Base-by-base conservation (phyloP, 1,140 invertebrate genomes). In the Arion vulgaris region DNA sequence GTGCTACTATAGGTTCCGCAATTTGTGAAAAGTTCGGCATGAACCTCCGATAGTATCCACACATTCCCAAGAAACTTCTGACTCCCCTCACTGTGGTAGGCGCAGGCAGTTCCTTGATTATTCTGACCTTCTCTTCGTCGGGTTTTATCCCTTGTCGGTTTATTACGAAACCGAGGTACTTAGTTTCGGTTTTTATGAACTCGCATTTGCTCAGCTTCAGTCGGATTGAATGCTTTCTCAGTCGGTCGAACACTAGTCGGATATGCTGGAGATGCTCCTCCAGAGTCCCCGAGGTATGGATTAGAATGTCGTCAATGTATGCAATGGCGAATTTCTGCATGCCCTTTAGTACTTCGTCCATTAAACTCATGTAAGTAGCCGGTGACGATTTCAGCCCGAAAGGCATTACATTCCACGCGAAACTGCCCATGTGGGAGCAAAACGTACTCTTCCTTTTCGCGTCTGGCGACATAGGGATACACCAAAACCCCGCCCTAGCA, bases 11-110 rank as follows among this genome's bases (percentile, higher is more conserved):
- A 5, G 68, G 2, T 86, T 82, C 0, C 93, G 83, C 17, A 32
- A 66, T 32, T 2, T 17, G 2, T 5, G 62, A 28, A 32, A 66
- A 66, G n/a, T 28, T 66, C 13, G 92, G 92, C 17, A 93, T 87
- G 80, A 94, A 94, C 66, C 89, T 87, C 5, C 89, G 84, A 85
- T 94, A 94, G 85, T 92, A 94, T 41, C 88, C 87, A 1, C 91
- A 86, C 77, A 93, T 90, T 1, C 93, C 93, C 17, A 93, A 84
- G 82, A 94, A 93, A 72, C 91, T 80, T 57, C 91, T 79, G 0
- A 94, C 32, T 68, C 93, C 89, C 73, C 89, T 92, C 9, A 89
- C 78, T 84, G 84, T 89, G 84, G 87, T 79, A 13, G 93, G 92
- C 0, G 41, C n/a, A n/a, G 89, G 86, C 36, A 87, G 89, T 1